phyloP scores from a whole-genome alignment of 1,140 invertebrate genomes.

The Maconellicoccus hirsutus region DNA sequence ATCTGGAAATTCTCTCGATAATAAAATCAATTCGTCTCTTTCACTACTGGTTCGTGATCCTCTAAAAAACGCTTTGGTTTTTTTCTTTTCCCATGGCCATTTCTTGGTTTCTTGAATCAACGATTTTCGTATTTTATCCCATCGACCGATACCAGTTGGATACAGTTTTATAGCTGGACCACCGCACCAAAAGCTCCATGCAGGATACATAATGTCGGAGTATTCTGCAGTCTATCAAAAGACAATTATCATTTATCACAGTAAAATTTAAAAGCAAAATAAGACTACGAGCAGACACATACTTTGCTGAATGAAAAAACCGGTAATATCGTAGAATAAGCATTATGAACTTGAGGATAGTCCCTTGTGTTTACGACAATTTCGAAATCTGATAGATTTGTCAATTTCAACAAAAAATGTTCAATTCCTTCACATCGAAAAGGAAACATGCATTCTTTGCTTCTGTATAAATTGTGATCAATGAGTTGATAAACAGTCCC shows the following conservation, averaged over 20 bases:
- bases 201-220: constrained; percentile 89
- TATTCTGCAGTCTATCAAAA: constrained; percentile 54
- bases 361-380: constrained; percentile 81
- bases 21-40: constrained; percentile 73
- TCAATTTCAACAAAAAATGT: constrained; percentile 63
- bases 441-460: constrained; percentile 81
- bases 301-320: constrained; percentile 94
- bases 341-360: constrained; percentile 72
- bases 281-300: too few relatives aligned
- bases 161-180: constrained; percentile 89
- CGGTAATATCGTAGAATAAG: constrained; percentile 49
- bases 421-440: constrained; percentile 81
- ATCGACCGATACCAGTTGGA: constrained; percentile 82
- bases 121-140: constrained; percentile 69
- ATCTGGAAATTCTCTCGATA: constrained; percentile 65
- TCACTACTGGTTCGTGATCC: constrained; percentile 86
- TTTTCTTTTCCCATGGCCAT: constrained; percentile 69
- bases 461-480: constrained; percentile 63
- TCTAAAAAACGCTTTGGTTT: constrained; percentile 70
- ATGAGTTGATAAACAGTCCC: constrained; percentile 80
- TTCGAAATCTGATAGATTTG: constrained; percentile 69
- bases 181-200: constrained; percentile 96
- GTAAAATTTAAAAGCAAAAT: constrained; percentile 24
- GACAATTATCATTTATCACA: constrained; percentile 24
- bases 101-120: constrained; percentile 53